Base-by-base conservation (phyloP, 1,140 invertebrate genomes). In the Cyphomyrmex costatus region DNA sequence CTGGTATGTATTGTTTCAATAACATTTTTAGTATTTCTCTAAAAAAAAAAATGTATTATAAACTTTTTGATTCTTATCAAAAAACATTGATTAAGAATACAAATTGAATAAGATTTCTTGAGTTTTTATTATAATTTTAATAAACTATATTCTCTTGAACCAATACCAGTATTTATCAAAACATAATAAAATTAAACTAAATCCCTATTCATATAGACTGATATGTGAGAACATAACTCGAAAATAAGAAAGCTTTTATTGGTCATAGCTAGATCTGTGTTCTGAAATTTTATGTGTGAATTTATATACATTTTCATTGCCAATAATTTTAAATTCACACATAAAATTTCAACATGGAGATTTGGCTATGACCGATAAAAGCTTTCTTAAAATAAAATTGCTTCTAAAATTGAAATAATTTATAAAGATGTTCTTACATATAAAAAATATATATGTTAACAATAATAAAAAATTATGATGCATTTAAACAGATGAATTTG, bases 11-110 rank as follows among this genome's bases (percentile, higher is more conserved):
- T 56, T 56, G 7, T 21, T 21, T 56, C 1, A 56, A 56, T n/a
- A 8, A 56, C n/a, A n/a, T 56, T 21, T 56, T 0, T 56, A 56
- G 53, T 5, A 7, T 56, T n/a, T 21, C n/a, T 56, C 19, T 21
- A 56, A 56, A n/a, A 53, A 56, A n/a, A 53, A 56, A 56, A n/a
- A 56, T 56, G 19, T 56, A 56, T 56, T 56, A 21, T 56, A 56
- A 21, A 56, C 53, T 56, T 21, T 7, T n/a, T 56, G 6, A 56
- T 21, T 6, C n/a, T 56, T 56, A 21, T 56, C n/a, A 2, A 56
- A 56, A n/a, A 56, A 8, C 53, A 56, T 21, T 56, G 1, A 56
- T 56, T 56, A 56, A 56, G 7, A n/a, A 56, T 56, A 21, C 53
- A 21, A 21, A 56, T 8, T 30, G 30, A 30, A 30, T 53, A n/a